A percentile compares a stretch with the other conserved stretches of the same genome.
Evolutionary conservation across 2,113 vertebrate genomes (phyloP).

Genomic region (western clawed frog (Xenopus tropicalis)): DNA sequence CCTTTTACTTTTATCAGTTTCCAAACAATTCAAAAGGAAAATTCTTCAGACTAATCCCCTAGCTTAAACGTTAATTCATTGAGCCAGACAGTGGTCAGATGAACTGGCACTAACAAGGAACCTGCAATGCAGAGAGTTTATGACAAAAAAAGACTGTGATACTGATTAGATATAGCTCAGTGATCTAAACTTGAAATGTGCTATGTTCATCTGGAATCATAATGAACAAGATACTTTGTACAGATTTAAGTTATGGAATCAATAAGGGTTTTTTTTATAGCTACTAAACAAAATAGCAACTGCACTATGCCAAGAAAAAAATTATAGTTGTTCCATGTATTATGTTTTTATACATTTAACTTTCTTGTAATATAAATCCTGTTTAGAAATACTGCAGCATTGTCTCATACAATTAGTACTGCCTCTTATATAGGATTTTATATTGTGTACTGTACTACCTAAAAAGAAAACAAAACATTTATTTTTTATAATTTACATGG

Average conservation of each 20-base stretch:
- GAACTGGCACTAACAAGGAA: neutral
- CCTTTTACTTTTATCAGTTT: constrained; percentile 9
- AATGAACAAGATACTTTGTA: neutral
- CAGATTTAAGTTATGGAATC: neutral
- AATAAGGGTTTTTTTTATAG: neutral
- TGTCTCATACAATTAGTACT: no score
- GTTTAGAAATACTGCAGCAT: no score
- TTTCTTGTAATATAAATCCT: no score
- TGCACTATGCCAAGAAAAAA: neutral
- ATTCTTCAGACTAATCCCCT: neutral
- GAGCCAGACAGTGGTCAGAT: constrained; percentile 7
- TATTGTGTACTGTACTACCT: no score
- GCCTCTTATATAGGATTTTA: no score
- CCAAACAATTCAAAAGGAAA: neutral
- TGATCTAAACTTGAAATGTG: neutral
- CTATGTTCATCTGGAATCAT: neutral
- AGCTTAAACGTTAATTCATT: constrained; percentile 2
- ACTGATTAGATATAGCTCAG: constrained; percentile 6
- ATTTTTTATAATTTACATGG: no score
- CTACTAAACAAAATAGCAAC: neutral
- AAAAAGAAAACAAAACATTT: no score
- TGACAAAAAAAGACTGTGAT: neutral
- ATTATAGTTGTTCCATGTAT: no score
- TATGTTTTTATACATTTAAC: no score
- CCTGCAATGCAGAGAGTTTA: constrained; percentile 17